Conservation (phyloP, 2,113 vertebrate species). For the Paratilapia polleni region DNA sequence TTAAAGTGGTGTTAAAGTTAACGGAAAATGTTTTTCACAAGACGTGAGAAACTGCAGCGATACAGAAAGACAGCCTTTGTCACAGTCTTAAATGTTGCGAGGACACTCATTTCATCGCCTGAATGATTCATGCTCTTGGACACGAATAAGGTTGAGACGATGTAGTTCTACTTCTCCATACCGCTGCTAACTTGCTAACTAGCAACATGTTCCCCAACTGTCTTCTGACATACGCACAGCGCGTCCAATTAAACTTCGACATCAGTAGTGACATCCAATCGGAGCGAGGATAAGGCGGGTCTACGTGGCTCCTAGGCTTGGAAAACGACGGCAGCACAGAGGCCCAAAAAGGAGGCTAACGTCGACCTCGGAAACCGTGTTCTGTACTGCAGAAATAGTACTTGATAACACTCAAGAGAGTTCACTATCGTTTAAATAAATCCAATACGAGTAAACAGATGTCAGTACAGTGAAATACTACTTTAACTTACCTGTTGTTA, state of each 20-base stretch:
- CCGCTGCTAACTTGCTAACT: conserved; percentile 55
- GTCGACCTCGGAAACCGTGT: conserved; percentile 53
- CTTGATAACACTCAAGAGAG: neutral
- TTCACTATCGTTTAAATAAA: neutral
- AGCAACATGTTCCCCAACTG: conserved; percentile 42
- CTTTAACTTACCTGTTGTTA: conserved; percentile 72
- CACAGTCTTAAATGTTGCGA: too few species aligned
- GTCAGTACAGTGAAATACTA: neutral
- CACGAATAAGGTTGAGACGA: neutral
- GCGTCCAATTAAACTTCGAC: conserved; percentile 57
- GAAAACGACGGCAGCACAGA: conserved; percentile 90
- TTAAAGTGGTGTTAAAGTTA: conserved; percentile 6
- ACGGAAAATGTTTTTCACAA: neutral
- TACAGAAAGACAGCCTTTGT: neutral
- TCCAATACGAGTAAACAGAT: neutral
- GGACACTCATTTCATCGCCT: fast-evolving
- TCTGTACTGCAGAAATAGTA: neutral
- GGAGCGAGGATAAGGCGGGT: conserved; percentile 21
- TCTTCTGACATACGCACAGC: conserved; percentile 16
- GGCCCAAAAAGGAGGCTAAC: conserved; percentile 89
- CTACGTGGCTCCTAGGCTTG: conserved; percentile 19
- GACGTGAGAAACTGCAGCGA: neutral
- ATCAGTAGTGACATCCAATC: conserved; percentile 48
- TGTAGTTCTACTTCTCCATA: neutral
- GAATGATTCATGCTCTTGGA: fast-evolving